A percentile compares a stretch with the other conserved stretches of the same genome.
Evolutionary conservation across 2,888 invertebrate species (phyloP).

Genomic region (Calameuta idolon): DNA sequence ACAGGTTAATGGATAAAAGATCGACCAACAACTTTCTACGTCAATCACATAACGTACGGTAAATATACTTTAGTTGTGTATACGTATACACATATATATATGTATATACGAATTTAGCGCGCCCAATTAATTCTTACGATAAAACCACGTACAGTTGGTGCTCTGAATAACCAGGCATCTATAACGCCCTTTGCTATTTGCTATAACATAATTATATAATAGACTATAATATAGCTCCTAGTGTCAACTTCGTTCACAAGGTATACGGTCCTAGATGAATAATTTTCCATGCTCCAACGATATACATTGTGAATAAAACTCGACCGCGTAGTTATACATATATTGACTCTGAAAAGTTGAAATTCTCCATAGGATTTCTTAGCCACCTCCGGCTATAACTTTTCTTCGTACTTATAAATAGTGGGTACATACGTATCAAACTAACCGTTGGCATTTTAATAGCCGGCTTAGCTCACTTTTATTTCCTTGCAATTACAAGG

Average conservation of each 20-base stretch:
- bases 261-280: not conserved
- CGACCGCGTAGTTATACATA: too few species aligned
- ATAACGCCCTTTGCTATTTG: too few species aligned
- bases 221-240: not conserved
- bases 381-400: not conserved
- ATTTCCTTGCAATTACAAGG: slow-evolving; percentile 49
- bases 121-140: slow-evolving; percentile 4
- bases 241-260: not conserved
- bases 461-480: slow-evolving; percentile 45
- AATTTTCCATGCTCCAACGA: not conserved
- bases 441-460: slow-evolving; percentile 54
- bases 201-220: too few species aligned
- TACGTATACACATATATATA: too few species aligned
- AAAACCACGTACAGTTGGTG: too few species aligned
- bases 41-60: not conserved
- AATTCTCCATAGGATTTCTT: not conserved
- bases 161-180: too few species aligned
- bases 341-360: not conserved
- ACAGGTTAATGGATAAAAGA: slow-evolving; percentile 22
- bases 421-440: slow-evolving; percentile 35
- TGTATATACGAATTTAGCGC: not conserved
- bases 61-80: not conserved
- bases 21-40: not conserved
- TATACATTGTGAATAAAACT: not conserved
- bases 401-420: not conserved